Base-by-base conservation (phyloP, 2,888 invertebrate genomes). In the Neelides folsomi region DNA sequence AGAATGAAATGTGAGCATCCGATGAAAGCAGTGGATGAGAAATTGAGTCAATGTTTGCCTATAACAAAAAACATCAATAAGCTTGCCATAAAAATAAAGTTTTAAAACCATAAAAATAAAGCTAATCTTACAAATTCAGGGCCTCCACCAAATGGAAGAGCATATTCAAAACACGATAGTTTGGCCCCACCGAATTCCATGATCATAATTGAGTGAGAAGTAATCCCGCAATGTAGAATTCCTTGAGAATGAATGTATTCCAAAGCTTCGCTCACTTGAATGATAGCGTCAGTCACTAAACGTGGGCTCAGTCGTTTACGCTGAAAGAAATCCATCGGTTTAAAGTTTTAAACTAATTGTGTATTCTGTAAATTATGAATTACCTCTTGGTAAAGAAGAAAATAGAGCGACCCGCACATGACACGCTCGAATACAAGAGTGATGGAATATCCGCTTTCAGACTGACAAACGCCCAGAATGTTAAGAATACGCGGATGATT, bases 171-270 rank as follows among this genome's bases (percentile, higher is more conserved):
- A 58, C 72, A 71, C 15, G 70, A 70, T 20, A 74, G 64, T 58
- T 73, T 74, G 41, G 71, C 72, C 10, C 64, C 62, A 47, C 66
- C 58, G 12, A 63, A 58, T 38, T 64, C 66, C 12, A 71, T 66
- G 12, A 74, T 65, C 55, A 70, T 70, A 16, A 74, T 65, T 27
- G 73, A 69, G 63, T 73, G 71, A 2, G 73, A 73, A 16, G 71
- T 69, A 16, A 74, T 59, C 49, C 66, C 67, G 60, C 71, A 69
- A 60, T 74, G 74, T 1, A 73, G 60, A 43, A 70, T 66, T 49
- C 69, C 66, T 56, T 68, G 68, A 18, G 69, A 65, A 60, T 74
- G 74, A 4, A 73, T 63, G 59, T 69, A 74, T 15, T 70, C 64
- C 48, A 73, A 55, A 1, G 71, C 74, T 54, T 69, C 68, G 49